Conservation (phyloP, 2,113 vertebrate species). For the Puffinus mauretanicus region DNA sequence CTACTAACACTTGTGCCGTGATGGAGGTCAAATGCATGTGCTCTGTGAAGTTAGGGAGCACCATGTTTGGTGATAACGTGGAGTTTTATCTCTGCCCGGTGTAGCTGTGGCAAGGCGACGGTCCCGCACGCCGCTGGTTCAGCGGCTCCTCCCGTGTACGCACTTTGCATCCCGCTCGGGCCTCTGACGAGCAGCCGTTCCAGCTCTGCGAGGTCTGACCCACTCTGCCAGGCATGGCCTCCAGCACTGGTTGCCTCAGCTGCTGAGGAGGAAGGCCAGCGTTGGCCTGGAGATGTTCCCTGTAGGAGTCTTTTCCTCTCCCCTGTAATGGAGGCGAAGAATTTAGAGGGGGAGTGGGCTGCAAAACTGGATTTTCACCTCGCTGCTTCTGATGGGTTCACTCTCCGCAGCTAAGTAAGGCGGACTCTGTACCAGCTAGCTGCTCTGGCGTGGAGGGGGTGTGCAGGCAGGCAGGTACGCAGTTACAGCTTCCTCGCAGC, state of each 20-base stretch:
- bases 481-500: not conserved
- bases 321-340: not conserved
- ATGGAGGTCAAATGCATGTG: not conserved
- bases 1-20: fast-evolving
- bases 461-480: not conserved
- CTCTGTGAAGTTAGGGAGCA: not conserved
- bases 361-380: not conserved
- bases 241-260: not conserved
- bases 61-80: fast-evolving
- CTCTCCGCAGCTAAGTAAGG: not conserved
- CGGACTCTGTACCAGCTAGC: not conserved
- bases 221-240: not conserved
- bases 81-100: not conserved
- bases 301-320: not conserved
- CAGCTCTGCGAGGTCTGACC: not conserved
- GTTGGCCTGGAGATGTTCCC: not conserved
- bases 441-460: not conserved
- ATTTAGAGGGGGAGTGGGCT: not conserved
- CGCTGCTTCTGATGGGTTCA: not conserved
- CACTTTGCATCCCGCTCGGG: not conserved
- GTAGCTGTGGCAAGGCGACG: not conserved
- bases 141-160: not conserved
- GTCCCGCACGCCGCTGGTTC: not conserved
- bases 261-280: not conserved
- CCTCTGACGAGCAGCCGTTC: not conserved